Conservation (phyloP, 2,888 invertebrate genomes). For the Muscina levida region DNA sequence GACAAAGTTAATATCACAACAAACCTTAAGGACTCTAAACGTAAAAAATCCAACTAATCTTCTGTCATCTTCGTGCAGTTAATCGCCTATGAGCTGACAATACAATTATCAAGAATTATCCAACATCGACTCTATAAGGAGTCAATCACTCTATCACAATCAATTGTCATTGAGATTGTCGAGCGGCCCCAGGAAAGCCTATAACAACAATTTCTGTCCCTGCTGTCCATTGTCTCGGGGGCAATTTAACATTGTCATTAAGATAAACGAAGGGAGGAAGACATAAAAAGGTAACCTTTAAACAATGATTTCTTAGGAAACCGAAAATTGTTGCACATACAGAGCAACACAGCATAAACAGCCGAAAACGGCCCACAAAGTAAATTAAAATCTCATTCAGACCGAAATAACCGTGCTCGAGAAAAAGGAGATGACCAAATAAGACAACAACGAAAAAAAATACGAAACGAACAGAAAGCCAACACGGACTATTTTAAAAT, state of each 20-base stretch:
- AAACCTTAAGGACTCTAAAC: too few species aligned
- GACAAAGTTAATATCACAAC: too few species aligned
- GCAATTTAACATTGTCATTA: slow-evolving; percentile 18
- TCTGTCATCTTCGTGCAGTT: not conserved
- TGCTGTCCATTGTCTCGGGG: not conserved
- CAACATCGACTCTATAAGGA: not conserved
- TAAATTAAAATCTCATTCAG: slow-evolving; percentile 25
- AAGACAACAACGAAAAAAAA: slow-evolving; percentile 43
- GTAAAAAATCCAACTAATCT: not conserved
- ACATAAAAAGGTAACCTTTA: not conserved
- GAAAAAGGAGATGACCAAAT: not conserved
- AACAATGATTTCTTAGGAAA: slow-evolving; percentile 19
- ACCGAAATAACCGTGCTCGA: not conserved
- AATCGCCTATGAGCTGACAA: not conserved
- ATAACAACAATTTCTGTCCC: not conserved
- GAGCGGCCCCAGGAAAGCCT: slow-evolving; percentile 1
- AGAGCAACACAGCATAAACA: slow-evolving; percentile 24
- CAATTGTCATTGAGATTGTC: not conserved
- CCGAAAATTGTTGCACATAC: slow-evolving; percentile 16
- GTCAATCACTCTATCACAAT: not conserved
- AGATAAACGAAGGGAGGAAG: not conserved
- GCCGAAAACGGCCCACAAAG: not conserved
- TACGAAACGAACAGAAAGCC: too few species aligned
- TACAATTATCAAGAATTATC: slow-evolving; percentile 11
- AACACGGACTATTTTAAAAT: slow-evolving; percentile 35